Conservation (phyloP, 2,888 invertebrate species). For the Neoaliturus tenellus region DNA sequence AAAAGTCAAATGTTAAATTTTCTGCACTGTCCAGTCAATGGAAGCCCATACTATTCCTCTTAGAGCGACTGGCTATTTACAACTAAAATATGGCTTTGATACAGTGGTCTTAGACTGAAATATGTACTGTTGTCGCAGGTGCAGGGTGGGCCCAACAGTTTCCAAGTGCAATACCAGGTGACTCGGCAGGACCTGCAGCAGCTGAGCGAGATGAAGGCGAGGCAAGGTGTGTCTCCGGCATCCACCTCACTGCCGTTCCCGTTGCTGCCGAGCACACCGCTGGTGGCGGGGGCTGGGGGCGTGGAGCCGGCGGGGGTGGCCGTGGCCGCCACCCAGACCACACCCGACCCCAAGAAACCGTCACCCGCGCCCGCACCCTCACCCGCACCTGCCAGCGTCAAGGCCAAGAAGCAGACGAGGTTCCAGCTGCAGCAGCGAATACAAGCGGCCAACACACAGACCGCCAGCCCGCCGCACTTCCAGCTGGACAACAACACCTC, state of each 20-base stretch:
- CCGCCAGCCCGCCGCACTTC: slow-evolving; percentile 51
- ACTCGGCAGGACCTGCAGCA: slow-evolving; percentile 56
- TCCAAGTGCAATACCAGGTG: slow-evolving; percentile 61
- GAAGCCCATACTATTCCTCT: too few relatives aligned
- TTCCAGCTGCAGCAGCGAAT: slow-evolving; percentile 68
- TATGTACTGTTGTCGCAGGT: slow-evolving; percentile 45
- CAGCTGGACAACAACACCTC: slow-evolving; percentile 55
- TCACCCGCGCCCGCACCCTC: slow-evolving; percentile 57
- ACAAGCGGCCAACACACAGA: slow-evolving; percentile 34
- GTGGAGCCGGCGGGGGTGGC: slow-evolving; percentile 49
- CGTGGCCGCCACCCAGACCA: slow-evolving; percentile 65
- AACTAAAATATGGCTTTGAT: too few relatives aligned
- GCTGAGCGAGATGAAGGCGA: slow-evolving; percentile 53
- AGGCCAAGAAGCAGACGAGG: slow-evolving; percentile 71
- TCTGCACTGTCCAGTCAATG: too few relatives aligned
- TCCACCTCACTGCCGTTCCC: slow-evolving; percentile 59
- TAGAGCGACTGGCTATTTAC: too few relatives aligned
- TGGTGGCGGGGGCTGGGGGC: slow-evolving; percentile 2
- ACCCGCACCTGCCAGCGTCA: slow-evolving; percentile 66
- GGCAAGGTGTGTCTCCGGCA: slow-evolving; percentile 43
- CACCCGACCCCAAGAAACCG: slow-evolving; percentile 58
- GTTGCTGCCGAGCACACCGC: slow-evolving; percentile 38
- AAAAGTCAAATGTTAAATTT: too few relatives aligned
- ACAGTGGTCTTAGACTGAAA: too few relatives aligned
- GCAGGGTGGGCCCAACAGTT: slow-evolving; percentile 59